Percentiles rank a stretch among this genome's conserved stretches.
Conservation (phyloP, 2,113 vertebrate genomes). For the Melanocharis versteri region DNA sequence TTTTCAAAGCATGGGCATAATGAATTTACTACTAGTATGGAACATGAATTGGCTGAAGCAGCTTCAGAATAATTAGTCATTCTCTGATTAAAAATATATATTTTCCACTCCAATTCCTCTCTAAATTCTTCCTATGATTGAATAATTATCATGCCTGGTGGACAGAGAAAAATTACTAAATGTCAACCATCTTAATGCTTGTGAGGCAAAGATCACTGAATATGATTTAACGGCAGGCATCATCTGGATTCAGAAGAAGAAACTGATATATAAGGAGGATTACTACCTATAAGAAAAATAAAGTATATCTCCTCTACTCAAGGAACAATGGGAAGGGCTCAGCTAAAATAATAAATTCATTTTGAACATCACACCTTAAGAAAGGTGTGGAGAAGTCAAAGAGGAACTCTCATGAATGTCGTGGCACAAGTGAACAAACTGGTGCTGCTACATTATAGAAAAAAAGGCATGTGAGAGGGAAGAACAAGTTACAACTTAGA, state of each 20-base stretch:
- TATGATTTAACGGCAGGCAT: background rate
- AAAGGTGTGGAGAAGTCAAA: background rate
- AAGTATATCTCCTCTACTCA: background rate
- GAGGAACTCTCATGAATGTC: background rate
- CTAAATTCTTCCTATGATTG: constrained; percentile 1
- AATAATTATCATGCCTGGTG: constrained; percentile 8
- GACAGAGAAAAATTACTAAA: constrained; percentile 24
- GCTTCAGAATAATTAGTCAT: constrained; percentile 2
- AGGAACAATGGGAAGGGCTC: background rate
- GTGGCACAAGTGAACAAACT: background rate
- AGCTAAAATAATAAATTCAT: background rate
- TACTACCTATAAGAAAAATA: background rate
- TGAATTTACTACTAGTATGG: background rate
- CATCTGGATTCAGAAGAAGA: background rate
- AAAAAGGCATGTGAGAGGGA: accelerated
- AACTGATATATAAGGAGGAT: background rate
- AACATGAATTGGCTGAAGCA: background rate
- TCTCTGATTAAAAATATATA: background rate
- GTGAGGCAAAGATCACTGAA: background rate
- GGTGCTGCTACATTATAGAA: background rate
- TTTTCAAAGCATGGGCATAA: background rate
- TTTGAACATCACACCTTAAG: background rate
- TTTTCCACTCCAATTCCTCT: constrained; percentile 33
- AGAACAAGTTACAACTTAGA: background rate
- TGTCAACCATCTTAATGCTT: background rate